Conservation (phyloP, 2,113 vertebrate genomes). For the Ammospiza nelsoni region DNA sequence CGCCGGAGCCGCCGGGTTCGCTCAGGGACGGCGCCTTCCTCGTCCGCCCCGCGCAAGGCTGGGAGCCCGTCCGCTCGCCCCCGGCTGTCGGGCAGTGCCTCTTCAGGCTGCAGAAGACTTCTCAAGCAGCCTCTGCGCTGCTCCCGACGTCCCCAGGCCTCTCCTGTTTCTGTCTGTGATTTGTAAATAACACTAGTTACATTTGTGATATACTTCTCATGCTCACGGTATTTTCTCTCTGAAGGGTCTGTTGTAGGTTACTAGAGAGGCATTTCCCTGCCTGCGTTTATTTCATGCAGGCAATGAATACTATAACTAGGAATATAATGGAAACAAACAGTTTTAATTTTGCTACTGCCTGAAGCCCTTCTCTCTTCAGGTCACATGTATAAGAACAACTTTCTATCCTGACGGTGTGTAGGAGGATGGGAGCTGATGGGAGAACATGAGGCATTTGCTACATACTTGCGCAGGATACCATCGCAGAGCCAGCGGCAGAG, state of each 20-base stretch:
- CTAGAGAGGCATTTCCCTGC: neutral
- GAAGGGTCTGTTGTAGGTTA: neutral
- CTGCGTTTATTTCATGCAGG: neutral
- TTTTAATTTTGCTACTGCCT: neutral
- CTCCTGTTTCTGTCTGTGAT: neutral
- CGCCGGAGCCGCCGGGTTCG: neutral
- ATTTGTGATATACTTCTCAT: neutral
- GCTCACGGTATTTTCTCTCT: neutral
- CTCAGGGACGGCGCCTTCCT: rapidly evolving
- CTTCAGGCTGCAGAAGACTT: neutral
- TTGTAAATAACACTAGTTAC: neutral
- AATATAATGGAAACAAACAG: neutral
- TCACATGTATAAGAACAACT: neutral
- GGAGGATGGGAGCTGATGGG: neutral
- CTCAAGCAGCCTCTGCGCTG: neutral
- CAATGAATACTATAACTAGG: neutral
- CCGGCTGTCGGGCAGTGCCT: rapidly evolving
- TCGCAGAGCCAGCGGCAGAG: neutral
- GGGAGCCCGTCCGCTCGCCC: neutral
- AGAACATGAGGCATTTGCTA: neutral
- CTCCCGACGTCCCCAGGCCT: neutral
- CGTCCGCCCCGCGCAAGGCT: neutral
- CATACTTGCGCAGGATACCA: too few species aligned
- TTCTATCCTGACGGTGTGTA: neutral
- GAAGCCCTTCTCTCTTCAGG: neutral